phyloP scores from a whole-genome alignment of 2,113 vertebrate species.

The pig (Sus scrofa) region T2T-Sscrofa CM000816.6:78102001-78102500 shows the following conservation, averaged over 20 bases:
- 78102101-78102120: background rate
- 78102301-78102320: background rate
- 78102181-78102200: background rate
- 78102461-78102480: background rate
- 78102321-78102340: background rate
- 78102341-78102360: background rate
- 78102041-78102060: background rate
- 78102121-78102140: background rate
- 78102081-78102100: background rate
- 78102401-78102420: background rate
- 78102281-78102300: background rate
- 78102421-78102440: background rate
- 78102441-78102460: background rate
- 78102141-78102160: background rate
- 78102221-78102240: background rate
- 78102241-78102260: background rate
- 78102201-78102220: background rate
- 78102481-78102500: background rate
- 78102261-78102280: background rate
- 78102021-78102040: background rate
- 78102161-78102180: background rate
- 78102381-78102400: background rate
- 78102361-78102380: background rate
- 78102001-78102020: background rate
- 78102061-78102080: background rate